A percentile compares a stretch with the other conserved stretches of the same genome.
phyloP scores from a whole-genome alignment of 2,797 vertebrate species.

The Tenualosa ilisha region DNA sequence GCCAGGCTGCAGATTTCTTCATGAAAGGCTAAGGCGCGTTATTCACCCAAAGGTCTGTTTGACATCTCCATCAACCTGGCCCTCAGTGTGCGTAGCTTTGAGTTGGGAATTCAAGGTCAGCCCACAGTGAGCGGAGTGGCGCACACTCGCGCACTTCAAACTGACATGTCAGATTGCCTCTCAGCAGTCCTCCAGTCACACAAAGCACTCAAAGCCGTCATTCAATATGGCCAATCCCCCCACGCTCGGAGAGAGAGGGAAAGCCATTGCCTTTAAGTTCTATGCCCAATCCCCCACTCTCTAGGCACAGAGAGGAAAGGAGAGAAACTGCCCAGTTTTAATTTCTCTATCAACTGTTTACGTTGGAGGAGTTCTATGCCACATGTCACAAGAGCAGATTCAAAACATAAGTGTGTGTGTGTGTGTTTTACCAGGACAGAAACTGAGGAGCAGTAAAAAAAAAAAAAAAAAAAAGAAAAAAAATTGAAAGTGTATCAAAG shows the following conservation, averaged over 20 bases:
- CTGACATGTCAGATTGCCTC: conserved; percentile 48
- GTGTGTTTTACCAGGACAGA: not conserved
- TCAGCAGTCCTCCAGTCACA: conserved; percentile 52
- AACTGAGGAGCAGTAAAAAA: not conserved
- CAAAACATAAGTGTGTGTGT: not conserved
- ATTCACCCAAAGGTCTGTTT: not conserved
- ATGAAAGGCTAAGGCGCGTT: not conserved
- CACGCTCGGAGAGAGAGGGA: not conserved
- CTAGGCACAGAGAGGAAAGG: not conserved
- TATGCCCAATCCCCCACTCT: conserved; percentile 31
- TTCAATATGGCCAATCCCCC: conserved; percentile 51
- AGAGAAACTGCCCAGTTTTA: not conserved
- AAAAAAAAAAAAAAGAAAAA: not conserved
- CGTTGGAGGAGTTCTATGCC: not conserved
- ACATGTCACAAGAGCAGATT: not conserved
- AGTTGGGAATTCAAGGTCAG: not conserved
- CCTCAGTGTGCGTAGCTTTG: not conserved
- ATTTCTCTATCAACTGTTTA: not conserved
- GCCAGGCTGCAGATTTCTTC: not conserved
- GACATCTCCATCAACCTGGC: not conserved
- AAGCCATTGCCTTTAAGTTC: not conserved
- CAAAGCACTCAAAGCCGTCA: conserved; percentile 58
- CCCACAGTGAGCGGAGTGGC: not conserved
- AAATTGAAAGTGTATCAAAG: not conserved
- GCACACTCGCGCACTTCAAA: not conserved